Base-by-base conservation (phyloP, 1,140 invertebrate species). In the Orussus abietinus region DNA sequence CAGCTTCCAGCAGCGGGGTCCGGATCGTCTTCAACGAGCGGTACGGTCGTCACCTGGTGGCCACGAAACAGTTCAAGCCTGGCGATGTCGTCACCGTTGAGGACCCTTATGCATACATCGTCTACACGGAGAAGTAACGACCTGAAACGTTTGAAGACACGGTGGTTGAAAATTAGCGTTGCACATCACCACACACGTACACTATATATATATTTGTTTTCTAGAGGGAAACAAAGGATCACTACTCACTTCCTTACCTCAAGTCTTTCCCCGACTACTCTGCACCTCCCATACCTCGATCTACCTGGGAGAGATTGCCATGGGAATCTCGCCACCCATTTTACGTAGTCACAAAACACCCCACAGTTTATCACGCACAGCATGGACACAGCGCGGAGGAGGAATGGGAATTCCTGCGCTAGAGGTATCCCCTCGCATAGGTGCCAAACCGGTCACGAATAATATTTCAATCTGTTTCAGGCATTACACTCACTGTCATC, bases 61-160 rank as follows among this genome's bases (percentile, higher is more conserved):
- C 85, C 0, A 79, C 76, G 10, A 74, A 77, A 43, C 75, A 83
- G 56, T 80, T 88, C 39, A 69, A 75, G 48, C 79, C 84, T 13
- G 92, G 90, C 2, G 86, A 93, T 64, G 71, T 92, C 15, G 50
- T 96, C 3, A 83, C 84, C 29, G 73, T 85, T 26, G 92, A 96
- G 70, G 72, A 85, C 48, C 88, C 92, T 9, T 93, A 83, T 66
- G 78, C 83, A 32, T 79, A 80, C 15, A 72, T 88, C 4, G 64
- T 92, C 19, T 71, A 88, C 28, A 76, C 79, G 29, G 70, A 80
- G 38, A 80, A 82, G 66, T 78, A 72, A 53, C 60, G 26, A 52
- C 57, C n/a, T 20, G 28, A 5, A 6, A 11, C 13, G 15, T 33
- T 36, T 11, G 12, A 12, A 25, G 10, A 12, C 19, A 26, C 11